These are phyloP conservation scores for Sminthurides aquaticus DNA, from an alignment of 2,888 invertebrate species.

Conservation along the genomic window DNA sequence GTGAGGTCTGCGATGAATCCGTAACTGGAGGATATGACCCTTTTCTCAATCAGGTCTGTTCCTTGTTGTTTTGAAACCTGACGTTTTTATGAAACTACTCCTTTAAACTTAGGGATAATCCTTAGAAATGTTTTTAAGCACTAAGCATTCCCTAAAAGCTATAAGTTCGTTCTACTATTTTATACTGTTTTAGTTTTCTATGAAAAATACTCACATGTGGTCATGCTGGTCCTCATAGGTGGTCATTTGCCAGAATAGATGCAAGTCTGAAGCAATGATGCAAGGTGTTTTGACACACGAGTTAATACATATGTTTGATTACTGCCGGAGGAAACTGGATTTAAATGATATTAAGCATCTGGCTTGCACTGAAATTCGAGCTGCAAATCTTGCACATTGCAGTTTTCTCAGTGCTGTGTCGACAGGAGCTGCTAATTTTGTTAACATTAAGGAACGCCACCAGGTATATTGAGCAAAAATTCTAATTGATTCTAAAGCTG, in stretches of 20 bases:
- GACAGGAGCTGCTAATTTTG: conserved; percentile 66
- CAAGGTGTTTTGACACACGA: conserved; percentile 82
- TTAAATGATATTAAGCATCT: conserved; percentile 83
- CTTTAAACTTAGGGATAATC: neutral
- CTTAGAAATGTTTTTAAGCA: neutral
- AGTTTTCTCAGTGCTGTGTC: conserved; percentile 72
- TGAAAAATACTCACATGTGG: no score
- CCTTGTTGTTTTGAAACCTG: no score
- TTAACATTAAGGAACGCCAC: conserved; percentile 67
- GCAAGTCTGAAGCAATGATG: conserved; percentile 59
- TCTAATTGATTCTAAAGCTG: no score
- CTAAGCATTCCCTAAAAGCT: no score
- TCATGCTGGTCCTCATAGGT: conserved; percentile 62
- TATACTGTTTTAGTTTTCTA: no score
- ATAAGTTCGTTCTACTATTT: no score
- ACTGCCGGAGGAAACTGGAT: conserved; percentile 78
- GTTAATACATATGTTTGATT: conserved; percentile 94
- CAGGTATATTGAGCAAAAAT: no score
- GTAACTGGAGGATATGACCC: conserved; percentile 90
- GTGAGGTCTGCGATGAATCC: conserved; percentile 75
- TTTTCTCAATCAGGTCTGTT: conserved; percentile 69
- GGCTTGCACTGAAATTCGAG: conserved; percentile 90
- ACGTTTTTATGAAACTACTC: neutral
- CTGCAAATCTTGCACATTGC: conserved; percentile 89
- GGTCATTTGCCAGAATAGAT: conserved; percentile 83